phyloP scores from a whole-genome alignment of 2,797 vertebrate genomes.

The Falco peregrinus region DNA sequence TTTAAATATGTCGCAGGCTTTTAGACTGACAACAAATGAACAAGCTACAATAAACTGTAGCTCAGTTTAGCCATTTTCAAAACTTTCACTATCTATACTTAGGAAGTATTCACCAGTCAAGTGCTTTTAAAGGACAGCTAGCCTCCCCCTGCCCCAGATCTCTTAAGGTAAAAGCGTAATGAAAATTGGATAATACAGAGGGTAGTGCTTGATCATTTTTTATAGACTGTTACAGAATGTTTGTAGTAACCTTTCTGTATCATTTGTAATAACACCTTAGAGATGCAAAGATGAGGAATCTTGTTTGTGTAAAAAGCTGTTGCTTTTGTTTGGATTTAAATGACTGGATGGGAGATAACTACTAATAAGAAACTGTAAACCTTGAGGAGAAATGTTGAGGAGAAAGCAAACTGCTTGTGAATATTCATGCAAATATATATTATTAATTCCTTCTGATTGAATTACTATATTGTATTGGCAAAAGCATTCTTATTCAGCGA shows the following conservation, averaged over 20 bases:
- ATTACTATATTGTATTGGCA: background rate
- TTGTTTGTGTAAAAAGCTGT: background rate
- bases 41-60: background rate
- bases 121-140: background rate
- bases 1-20: background rate
- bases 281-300: background rate
- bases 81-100: background rate
- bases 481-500: background rate
- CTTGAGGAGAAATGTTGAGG: background rate
- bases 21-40: background rate
- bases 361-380: background rate
- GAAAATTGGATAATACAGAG: background rate
- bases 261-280: background rate
- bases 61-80: background rate
- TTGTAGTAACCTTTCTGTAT: background rate
- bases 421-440: background rate
- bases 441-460: background rate
- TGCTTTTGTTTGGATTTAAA: background rate
- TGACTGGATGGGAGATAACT: background rate
- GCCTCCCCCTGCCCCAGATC: background rate
- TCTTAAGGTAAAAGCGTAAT: background rate
- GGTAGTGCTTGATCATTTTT: background rate
- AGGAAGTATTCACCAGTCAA: background rate
- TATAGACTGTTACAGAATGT: background rate
- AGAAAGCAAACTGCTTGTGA: background rate